These are phyloP conservation scores for Parnassius smintheus DNA, from an alignment of 2,888 invertebrate genomes.

Conservation along the genomic window DNA sequence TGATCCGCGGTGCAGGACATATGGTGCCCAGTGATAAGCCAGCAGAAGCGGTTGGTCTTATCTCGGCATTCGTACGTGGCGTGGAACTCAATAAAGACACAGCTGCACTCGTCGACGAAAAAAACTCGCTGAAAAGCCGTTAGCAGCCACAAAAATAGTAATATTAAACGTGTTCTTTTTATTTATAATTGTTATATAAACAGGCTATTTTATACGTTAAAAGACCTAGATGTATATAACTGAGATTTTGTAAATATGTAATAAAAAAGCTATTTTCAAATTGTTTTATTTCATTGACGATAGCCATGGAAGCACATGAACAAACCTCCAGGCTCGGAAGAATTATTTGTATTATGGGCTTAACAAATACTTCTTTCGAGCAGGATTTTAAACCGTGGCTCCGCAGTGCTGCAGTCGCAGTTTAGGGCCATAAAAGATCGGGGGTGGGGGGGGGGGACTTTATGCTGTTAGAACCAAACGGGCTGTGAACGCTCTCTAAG, in stretches of 20 bases:
- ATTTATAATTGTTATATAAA: slow-evolving; percentile 19
- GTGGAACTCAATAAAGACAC: slow-evolving; percentile 60
- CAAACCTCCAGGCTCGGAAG: no score
- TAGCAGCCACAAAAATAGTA: slow-evolving; percentile 44
- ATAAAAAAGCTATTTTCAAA: slow-evolving; percentile 20
- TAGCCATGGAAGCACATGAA: no score
- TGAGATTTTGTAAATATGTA: slow-evolving; percentile 26
- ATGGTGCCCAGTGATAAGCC: slow-evolving; percentile 85
- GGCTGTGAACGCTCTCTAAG: no score
- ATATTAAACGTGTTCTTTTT: slow-evolving; percentile 17
- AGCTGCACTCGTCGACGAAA: slow-evolving; percentile 53
- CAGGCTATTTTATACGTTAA: slow-evolving; percentile 10
- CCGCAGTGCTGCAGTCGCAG: no score
- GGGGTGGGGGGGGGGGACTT: no score
- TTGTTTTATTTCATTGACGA: not conserved
- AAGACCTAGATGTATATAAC: slow-evolving; percentile 20
- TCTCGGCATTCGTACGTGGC: slow-evolving; percentile 81
- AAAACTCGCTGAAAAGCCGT: slow-evolving; percentile 52
- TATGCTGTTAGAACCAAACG: no score
- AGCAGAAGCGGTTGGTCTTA: slow-evolving; percentile 79
- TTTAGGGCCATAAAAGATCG: no score
- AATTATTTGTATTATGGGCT: no score
- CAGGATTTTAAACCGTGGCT: no score
- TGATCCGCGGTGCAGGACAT: slow-evolving; percentile 84
- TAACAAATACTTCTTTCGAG: no score